Base-by-base conservation (phyloP, 1,140 invertebrate species). In the Neodiprion pinetum region DNA sequence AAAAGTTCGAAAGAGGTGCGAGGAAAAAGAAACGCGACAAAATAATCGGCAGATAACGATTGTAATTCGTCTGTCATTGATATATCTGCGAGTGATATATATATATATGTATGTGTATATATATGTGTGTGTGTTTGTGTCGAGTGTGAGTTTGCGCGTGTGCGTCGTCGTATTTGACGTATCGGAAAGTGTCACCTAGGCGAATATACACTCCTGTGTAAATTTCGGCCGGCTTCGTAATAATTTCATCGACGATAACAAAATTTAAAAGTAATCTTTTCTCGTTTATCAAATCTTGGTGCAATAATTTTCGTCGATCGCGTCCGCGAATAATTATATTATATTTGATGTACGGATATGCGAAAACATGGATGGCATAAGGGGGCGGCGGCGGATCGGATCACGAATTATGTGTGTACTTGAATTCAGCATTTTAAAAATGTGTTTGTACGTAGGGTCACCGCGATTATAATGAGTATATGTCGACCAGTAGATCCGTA, bases 21-120 rank as follows among this genome's bases (percentile, higher is more conserved):
- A 40, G 9, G 9, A 61, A 61, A 61, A 17, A 61, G 4, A 61
- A 61, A 61, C 28, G 28, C 28, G 28, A 40, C 28, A 61, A 61
- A 61, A 61, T 17, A 61, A 61, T 61, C 53, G 53, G n/a, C 53
- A 61, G 53, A 61, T 61, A 61, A 61, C 53, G 53, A 61, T 61
- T 14, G 53, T 61, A 61, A 61, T 12, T 61, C n/a, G 53, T 61
- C 11, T 61, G 11, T 61, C 11, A 61, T 61, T 61, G 53, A 8
- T 8, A 61, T 61, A 61, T 40, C 28, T 40, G 5, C 53, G 53
- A 61, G 53, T 61, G 28, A 40, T 40, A 5, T 40, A 40, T 5
- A 5, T 28, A 28, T 28, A 28, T 28, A 28, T 28, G 5, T 28
- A 2, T 2, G 1, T 28, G 28, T 28, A 28, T 28, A 28, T 28